Evolutionary conservation across 2,888 invertebrate genomes (phyloP), one percentile per base, ranked within the genome.

Genomic region (Ormyrus nitidulus): DNA sequence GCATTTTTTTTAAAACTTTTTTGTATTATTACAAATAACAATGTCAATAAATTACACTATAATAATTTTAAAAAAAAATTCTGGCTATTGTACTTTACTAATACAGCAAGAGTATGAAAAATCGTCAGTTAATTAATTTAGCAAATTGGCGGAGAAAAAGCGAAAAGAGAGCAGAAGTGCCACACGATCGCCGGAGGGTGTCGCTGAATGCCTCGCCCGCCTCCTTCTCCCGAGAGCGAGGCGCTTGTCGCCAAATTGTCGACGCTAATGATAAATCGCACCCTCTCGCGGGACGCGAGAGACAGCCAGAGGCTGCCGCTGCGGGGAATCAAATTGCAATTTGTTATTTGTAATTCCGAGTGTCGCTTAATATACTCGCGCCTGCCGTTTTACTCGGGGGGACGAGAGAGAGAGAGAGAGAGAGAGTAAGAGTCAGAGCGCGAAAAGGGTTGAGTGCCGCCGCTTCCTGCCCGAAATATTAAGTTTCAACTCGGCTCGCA

Each of bases 311-410:
- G 71, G 68, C 61, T 66, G 66, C 73, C 82, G 77, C 83, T 81
- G 76, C 88, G 86, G 89, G 87, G 90, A 90, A 90, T 90, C 90
- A 90, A 90, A 90, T 90, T 90, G 89, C 90, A 90, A 90, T 90
- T 90, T 90, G 90, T 90, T 90, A 90, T 90, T 90, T 90, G 90
- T 90, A 90, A 90, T 90, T 90, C 90, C 89, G 87, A 90, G 90
- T 90, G 90, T 88, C 89, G 90, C 88, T 90, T 90, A 89, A 90
- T 90, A 90, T 90, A 82, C 74, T 82, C 80, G 68, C 75, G 71
- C 58, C 46, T 9, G 34, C 19, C 68, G 34, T 4, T 69, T 44
- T 34, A 71, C 61, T 48, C 62, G 11, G 34, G 34, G 59, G 13
- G 9, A 44, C 44, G 48, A 46, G 61, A 34, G 34, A 34, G 34